Evolutionary conservation across 2,888 invertebrate genomes (phyloP), one percentile per base, ranked within the genome.

Genomic region (Lasioglossum malachurum): DNA sequence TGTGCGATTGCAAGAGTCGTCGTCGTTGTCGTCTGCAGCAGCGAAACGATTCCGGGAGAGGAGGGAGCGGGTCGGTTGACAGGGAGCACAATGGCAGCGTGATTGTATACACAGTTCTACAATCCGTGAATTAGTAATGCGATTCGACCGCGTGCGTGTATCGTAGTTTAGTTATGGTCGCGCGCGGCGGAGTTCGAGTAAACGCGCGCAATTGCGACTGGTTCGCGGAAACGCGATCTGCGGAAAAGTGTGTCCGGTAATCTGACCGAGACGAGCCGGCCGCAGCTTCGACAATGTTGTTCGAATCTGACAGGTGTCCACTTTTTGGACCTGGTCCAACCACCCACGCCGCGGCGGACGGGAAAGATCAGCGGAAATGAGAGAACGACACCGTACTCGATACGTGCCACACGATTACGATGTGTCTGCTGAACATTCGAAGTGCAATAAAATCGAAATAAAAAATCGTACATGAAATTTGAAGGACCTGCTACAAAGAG

Each of bases 221-320:
- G 23, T n/a, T 53, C 53, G 53, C 23, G 53, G 53, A 53, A 8
- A 53, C 53, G 23, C 23, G 53, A n/a, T 53, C 53, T 23, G 38
- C 69, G 69, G 69, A 7, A 57, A 38, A 38, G 75, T 38, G n/a
- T n/a, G 75, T 16, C 27, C 75, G 57, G 38, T 38, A 64, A n/a
- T 74, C n/a, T 19, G n/a, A 16, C 35, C 44, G n/a, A 72, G 46
- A 38, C n/a, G 46, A 69, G 41, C 53, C 16, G 31, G 75, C 75
- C 75, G 53, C 75, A 75, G 38, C 38, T 75, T 57, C 53, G 60
- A 60, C 75, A 60, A 75, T 75, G 60, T 75, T 75, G 41, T 75
- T 44, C 60, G 60, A 75, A 75, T 75, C 75, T 41, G 75, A 75
- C 75, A 75, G 75, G 75, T 75, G 75, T 60, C 57, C 75, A 60